A percentile compares a stretch with the other conserved stretches of the same genome.
These are phyloP conservation scores for Sebastes matsubarae DNA, from an alignment of 2,797 vertebrate genomes.

Conservation along the genomic window DNA sequence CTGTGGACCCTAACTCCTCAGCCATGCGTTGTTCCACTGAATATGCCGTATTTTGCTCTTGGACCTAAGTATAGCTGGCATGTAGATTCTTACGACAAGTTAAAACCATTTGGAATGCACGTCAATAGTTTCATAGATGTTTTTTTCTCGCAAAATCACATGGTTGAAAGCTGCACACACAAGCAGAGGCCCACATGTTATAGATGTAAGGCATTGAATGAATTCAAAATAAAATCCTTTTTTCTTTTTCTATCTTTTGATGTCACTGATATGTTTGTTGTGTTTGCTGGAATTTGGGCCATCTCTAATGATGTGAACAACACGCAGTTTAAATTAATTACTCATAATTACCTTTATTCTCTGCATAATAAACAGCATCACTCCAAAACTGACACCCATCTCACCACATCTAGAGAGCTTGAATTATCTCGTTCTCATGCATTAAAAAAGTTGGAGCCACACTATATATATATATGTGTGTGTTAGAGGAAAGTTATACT, in stretches of 20 bases:
- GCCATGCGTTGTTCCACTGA: not conserved
- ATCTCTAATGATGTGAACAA: not conserved
- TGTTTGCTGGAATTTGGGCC: not conserved
- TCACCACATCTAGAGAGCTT: not conserved
- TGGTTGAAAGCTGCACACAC: not conserved
- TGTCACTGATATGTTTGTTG: not conserved
- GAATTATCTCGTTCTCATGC: not conserved
- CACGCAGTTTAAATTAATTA: no score
- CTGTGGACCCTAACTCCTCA: not conserved
- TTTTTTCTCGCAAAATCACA: not conserved
- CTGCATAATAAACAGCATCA: no score
- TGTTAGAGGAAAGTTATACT: not conserved
- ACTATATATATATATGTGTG: no score
- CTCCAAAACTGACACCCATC: no score
- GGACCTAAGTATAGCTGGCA: not conserved
- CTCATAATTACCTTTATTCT: no score
- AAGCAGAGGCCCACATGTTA: not conserved
- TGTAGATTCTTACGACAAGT: no score
- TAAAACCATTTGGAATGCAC: no score
- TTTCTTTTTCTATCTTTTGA: not conserved
- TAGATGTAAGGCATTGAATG: not conserved
- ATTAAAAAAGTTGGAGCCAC: not conserved
- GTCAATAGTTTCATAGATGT: not conserved
- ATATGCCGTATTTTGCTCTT: not conserved
- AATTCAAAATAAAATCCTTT: not conserved